phyloP scores from a whole-genome alignment of 2,113 vertebrate species.

The Takifugu bimaculatus region DNA sequence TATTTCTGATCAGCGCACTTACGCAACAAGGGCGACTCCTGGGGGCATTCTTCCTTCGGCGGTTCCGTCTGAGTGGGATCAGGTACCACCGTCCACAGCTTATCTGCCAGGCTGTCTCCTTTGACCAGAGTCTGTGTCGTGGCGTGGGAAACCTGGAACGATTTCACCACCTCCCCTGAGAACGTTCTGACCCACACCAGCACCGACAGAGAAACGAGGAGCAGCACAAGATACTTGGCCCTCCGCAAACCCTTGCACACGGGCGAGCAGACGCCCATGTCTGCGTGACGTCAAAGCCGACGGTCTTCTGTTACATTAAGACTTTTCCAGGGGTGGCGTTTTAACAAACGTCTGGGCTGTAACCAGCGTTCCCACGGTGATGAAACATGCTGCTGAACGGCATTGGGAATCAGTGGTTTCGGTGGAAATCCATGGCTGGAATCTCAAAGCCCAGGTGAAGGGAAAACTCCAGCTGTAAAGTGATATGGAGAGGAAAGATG shows the following conservation, averaged over 20 bases:
- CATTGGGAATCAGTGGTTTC: background rate
- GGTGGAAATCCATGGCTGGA: constrained; percentile 22
- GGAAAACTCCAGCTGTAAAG: constrained; percentile 23
- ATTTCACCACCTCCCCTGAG: constrained; percentile 61
- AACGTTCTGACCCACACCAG: constrained; percentile 80
- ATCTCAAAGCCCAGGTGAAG: constrained; percentile 1
- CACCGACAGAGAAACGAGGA: constrained; percentile 72
- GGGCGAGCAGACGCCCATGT: constrained; percentile 73
- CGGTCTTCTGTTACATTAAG: constrained; percentile 3
- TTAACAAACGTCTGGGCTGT: constrained; percentile 4
- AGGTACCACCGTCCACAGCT: background rate
- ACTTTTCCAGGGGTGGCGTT: constrained; percentile 10
- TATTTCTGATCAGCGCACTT: constrained; percentile 37
- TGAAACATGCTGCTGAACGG: constrained; percentile 19
- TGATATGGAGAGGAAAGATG: constrained; percentile 12
- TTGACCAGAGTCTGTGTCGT: constrained; percentile 25
- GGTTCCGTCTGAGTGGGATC: constrained; percentile 45
- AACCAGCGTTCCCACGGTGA: constrained; percentile 34
- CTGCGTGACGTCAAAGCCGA: constrained; percentile 6
- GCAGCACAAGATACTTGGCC: constrained; percentile 75
- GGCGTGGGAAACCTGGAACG: constrained; percentile 34
- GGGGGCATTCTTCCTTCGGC: constrained; percentile 50
- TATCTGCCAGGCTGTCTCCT: constrained; percentile 22
- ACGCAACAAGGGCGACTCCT: constrained; percentile 68
- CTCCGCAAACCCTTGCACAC: constrained; percentile 68